Evolutionary conservation across 2,113 vertebrate genomes (phyloP), one percentile per base, ranked within the genome.

Genomic region (Caranx ignobilis): DNA sequence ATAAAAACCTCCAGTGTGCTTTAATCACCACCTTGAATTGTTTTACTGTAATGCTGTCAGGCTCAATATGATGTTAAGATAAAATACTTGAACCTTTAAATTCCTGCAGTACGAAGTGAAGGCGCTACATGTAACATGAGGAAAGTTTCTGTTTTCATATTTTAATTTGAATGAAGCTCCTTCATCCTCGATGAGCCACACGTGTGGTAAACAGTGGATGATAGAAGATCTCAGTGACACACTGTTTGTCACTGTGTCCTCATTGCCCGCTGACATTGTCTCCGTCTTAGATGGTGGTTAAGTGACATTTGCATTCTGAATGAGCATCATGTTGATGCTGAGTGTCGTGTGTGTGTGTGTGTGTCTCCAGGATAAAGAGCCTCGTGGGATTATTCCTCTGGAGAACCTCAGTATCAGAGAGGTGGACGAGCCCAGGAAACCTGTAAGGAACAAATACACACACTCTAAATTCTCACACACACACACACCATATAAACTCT

Each of bases 401-500:
- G 98, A 99, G 86, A 99, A 99, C 88, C 96, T 99, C 67, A 99
- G 97, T 80, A 99, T 99, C 90, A 91, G 97, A 93, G 98, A 99
- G 90, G 98, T 99, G 15, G 98, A 99, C 16, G 98, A 99, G 90
- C 98, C 97, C 0, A 94, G 97, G 71, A 99, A 99, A 87, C 97
- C 97, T 6, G 98, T 99, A 95, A 96, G 96, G 71, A 80, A 3
- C 32, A 34, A 54, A 45, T 19, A 31, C 21, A 56, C 21, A 19
- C 61, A 6, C 13, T 45, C 60, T 3, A 5, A 16, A 19, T 32
- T 5, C 6, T 32, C 5, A 19, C 47, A 16, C 26, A 37, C 21
- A 34, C 31, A 56, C 5, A 34, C n/a, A 41, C 39, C 6, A 41
- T 10, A 41, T 41, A 41, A 41, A 41, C 6, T 37, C 35, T 37